These are phyloP conservation scores for Drosophila lowei DNA, from an alignment of 1,140 invertebrate genomes.

Conservation along the genomic window DNA sequence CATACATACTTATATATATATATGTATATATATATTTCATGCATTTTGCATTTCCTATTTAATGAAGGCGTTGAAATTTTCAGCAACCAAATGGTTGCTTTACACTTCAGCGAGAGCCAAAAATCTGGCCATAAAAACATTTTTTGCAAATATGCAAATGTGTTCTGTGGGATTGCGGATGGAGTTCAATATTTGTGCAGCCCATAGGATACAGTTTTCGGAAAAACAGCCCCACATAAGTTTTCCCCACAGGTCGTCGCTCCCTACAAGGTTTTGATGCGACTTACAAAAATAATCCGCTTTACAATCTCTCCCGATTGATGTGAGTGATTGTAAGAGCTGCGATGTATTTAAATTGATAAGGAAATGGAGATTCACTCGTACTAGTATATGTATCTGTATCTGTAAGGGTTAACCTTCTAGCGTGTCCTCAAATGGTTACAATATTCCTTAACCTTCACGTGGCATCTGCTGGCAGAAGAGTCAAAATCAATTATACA, in stretches of 20 bases:
- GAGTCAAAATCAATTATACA: constrained; percentile 47
- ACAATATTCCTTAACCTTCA: not conserved
- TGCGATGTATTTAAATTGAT: constrained; percentile 2
- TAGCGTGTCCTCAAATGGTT: not conserved
- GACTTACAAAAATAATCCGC: not conserved
- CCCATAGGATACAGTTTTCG: not conserved
- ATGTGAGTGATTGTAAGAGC: constrained; percentile 12
- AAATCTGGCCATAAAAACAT: constrained; percentile 32
- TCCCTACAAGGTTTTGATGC: too few species aligned
- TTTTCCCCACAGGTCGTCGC: too few species aligned
- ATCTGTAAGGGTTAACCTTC: not conserved
- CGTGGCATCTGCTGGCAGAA: constrained; percentile 33
- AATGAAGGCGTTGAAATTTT: constrained; percentile 44
- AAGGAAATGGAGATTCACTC: constrained; percentile 6
- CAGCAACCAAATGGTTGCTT: constrained; percentile 43
- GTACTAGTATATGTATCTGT: too few species aligned
- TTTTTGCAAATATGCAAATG: constrained; percentile 26
- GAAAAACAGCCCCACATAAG: too few species aligned
- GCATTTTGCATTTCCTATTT: constrained; percentile 28
- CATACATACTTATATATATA: not conserved
- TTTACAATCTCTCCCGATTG: constrained; percentile 12
- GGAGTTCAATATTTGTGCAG: constrained; percentile 21
- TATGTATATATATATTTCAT: not conserved
- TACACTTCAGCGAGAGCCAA: constrained; percentile 15
- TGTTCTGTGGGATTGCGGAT: not conserved